A percentile compares a stretch with the other conserved stretches of the same genome.
Evolutionary conservation across 2,797 vertebrate genomes (phyloP).

Genomic region (Nothura maculosa): DNA sequence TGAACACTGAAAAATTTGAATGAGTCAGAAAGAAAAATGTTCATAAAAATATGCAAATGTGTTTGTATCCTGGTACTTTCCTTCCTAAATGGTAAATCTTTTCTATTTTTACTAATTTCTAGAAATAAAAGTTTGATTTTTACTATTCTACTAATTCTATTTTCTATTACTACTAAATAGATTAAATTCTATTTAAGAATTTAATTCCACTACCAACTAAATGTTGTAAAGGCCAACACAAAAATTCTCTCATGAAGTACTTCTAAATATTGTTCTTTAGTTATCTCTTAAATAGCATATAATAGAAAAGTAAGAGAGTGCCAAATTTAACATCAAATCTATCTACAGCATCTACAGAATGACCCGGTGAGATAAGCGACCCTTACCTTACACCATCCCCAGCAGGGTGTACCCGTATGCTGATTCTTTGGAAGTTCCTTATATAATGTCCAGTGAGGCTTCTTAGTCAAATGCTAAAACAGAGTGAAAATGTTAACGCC

Average conservation of each 20-base stretch:
- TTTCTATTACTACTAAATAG: too few relatives aligned
- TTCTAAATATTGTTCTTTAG: not conserved
- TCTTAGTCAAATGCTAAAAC: not conserved
- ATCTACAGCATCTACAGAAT: not conserved
- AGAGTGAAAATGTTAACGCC: not conserved
- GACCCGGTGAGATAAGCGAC: not conserved
- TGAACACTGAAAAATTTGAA: not conserved
- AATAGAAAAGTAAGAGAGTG: not conserved
- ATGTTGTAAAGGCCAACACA: not conserved
- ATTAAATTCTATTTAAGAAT: not conserved
- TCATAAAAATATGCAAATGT: not conserved
- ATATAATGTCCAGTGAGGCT: conserved; percentile 1
- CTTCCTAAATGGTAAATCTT: not conserved
- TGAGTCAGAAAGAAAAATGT: not conserved
- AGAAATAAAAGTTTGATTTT: not conserved
- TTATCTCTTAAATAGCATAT: not conserved
- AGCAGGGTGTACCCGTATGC: not conserved
- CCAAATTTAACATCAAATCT: not conserved
- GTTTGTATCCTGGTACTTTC: not conserved
- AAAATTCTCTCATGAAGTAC: not conserved
- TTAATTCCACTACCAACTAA: not conserved
- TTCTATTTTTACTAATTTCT: not conserved
- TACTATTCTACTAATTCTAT: not conserved
- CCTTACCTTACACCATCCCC: conserved; percentile 35
- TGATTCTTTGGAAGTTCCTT: not conserved